Percentiles rank a stretch among this genome's conserved stretches.
Evolutionary conservation across 2,797 vertebrate genomes (phyloP).

Genomic region (Pangasius sanitwongsei): DNA sequence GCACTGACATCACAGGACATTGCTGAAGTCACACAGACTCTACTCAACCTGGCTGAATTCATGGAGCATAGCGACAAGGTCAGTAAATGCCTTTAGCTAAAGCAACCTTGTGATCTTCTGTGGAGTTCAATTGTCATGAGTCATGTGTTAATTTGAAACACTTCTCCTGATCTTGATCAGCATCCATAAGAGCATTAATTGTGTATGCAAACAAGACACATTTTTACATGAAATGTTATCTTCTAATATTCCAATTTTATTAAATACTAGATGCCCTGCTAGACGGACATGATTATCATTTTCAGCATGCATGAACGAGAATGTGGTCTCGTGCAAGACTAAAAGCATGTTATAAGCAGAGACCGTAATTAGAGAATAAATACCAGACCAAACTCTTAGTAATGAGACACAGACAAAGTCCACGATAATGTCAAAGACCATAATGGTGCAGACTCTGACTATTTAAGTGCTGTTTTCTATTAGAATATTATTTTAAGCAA

Average conservation of each 20-base stretch:
- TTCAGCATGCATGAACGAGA: slow-evolving; percentile 1
- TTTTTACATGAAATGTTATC: background rate
- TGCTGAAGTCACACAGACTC: slow-evolving; percentile 96
- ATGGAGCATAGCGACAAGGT: slow-evolving; percentile 99
- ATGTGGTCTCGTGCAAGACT: background rate
- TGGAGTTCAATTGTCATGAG: background rate
- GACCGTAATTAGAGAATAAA: slow-evolving; percentile 4
- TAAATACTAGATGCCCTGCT: background rate
- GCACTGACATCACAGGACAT: slow-evolving; percentile 98
- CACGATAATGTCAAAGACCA: background rate
- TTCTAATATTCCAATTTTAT: background rate
- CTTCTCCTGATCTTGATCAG: background rate
- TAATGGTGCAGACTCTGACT: background rate
- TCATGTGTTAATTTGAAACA: background rate
- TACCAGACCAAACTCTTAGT: slow-evolving; percentile 9
- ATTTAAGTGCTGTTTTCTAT: background rate
- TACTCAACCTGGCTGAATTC: slow-evolving; percentile 97
- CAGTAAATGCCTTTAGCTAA: background rate
- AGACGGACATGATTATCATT: background rate
- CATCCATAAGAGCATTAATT: background rate
- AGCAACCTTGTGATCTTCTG: background rate
- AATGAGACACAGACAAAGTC: slow-evolving; percentile 4
- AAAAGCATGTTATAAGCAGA: slow-evolving; percentile 4
- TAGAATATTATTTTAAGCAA: background rate
- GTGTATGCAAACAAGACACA: background rate